Percentiles rank a stretch among this genome's conserved stretches.
Conservation (phyloP, 2,888 invertebrate species). For the Sarcophaga carnaria region DNA sequence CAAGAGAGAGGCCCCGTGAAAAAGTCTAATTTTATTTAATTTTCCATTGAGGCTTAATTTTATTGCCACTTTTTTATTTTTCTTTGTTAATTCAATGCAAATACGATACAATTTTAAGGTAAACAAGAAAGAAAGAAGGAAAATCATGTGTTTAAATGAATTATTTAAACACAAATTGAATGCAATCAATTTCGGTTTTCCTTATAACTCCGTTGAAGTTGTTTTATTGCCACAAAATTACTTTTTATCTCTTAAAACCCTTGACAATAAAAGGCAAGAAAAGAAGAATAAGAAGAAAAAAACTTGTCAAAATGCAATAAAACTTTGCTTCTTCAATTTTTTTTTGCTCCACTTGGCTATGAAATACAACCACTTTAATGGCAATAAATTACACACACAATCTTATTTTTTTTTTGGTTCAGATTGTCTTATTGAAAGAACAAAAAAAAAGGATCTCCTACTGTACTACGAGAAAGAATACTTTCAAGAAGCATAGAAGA, state of each 20-base stretch:
- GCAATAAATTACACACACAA: constrained; percentile 38
- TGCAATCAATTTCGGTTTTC: not conserved
- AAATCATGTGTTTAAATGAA: constrained; percentile 10
- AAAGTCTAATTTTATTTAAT: no score
- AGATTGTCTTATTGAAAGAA: constrained; percentile 46
- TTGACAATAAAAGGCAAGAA: not conserved
- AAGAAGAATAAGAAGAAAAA: not conserved
- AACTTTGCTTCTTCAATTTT: no score
- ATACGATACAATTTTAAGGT: no score
- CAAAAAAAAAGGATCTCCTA: not conserved
- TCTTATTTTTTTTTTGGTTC: constrained; percentile 31
- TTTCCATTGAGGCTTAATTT: no score
- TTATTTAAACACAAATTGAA: not conserved
- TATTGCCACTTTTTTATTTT: no score
- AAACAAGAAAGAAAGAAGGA: not conserved
- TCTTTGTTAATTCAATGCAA: no score
- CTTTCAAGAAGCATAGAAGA: not conserved
- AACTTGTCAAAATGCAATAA: no score
- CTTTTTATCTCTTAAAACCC: not conserved
- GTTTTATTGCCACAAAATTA: not conserved
- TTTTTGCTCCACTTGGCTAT: no score
- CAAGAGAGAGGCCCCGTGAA: no score
- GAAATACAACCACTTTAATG: constrained; percentile 19
- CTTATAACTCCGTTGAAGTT: not conserved
- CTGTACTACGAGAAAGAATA: constrained; percentile 20